Conservation (phyloP, 2,888 invertebrate genomes). For the Agrochola litura region DNA sequence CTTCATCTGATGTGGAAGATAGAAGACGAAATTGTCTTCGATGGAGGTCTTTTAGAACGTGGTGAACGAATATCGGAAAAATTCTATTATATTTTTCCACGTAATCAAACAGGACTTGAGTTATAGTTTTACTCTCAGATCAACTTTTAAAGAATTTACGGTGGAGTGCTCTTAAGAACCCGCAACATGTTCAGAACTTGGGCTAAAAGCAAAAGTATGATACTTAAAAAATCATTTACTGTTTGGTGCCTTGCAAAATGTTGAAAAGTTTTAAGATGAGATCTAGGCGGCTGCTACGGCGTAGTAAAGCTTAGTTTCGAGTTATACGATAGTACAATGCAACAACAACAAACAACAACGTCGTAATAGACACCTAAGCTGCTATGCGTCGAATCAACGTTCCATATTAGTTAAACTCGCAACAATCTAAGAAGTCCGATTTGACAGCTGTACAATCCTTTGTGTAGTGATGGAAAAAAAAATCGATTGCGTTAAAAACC, state of each 20-base stretch:
- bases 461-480: no score
- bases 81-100: conserved; percentile 7
- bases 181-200: no score
- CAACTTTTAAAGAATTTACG: background rate
- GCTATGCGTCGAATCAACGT: background rate
- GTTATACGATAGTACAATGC: no score
- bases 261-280: background rate
- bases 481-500: no score
- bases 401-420: background rate
- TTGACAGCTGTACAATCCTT: no score
- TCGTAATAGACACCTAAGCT: background rate
- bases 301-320: background rate
- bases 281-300: background rate
- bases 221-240: background rate
- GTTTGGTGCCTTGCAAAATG: background rate
- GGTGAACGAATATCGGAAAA: conserved; percentile 2
- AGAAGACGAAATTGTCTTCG: conserved; percentile 5
- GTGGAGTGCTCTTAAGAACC: background rate
- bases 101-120: conserved; percentile 1
- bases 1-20: conserved; percentile 22
- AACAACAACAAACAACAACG: no score
- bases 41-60: background rate
- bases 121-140: background rate
- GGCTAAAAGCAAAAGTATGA: background rate
- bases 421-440: no score